Evolutionary conservation across 2,888 invertebrate genomes (phyloP).

Genomic region (Epinotia bilunana): DNA sequence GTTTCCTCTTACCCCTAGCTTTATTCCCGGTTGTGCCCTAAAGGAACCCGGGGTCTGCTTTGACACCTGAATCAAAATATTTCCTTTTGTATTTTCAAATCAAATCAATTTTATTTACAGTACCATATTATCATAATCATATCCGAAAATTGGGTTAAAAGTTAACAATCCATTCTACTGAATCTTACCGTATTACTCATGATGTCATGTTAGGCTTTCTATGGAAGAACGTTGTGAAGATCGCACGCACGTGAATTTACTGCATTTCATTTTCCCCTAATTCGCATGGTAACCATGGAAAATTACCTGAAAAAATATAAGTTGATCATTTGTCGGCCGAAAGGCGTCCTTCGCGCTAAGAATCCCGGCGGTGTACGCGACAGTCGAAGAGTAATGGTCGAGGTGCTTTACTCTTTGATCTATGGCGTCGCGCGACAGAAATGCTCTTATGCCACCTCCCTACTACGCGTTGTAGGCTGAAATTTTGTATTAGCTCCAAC

Average conservation of each 20-base stretch:
- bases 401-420: slow-evolving; percentile 74
- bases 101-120: background rate
- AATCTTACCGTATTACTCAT: background rate
- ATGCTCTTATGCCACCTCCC: slow-evolving; percentile 49
- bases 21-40: too few relatives aligned
- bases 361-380: slow-evolving; percentile 60
- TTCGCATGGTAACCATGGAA: slow-evolving; percentile 23
- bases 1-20: too few relatives aligned
- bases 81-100: too few relatives aligned
- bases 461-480: slow-evolving; percentile 25
- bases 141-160: too few relatives aligned
- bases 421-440: slow-evolving; percentile 59
- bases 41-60: too few relatives aligned
- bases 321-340: slow-evolving; percentile 40
- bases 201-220: background rate
- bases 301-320: slow-evolving; percentile 43
- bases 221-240: slow-evolving; percentile 1
- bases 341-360: slow-evolving; percentile 32
- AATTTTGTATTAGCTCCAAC: slow-evolving; percentile 4
- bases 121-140: background rate
- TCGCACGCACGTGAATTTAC: slow-evolving; percentile 29
- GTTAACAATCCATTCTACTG: background rate
- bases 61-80: too few relatives aligned
- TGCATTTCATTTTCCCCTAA: slow-evolving; percentile 38
- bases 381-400: slow-evolving; percentile 66